Conservation (phyloP, 2,797 vertebrate species). For the Leucoraja ocellata region DNA sequence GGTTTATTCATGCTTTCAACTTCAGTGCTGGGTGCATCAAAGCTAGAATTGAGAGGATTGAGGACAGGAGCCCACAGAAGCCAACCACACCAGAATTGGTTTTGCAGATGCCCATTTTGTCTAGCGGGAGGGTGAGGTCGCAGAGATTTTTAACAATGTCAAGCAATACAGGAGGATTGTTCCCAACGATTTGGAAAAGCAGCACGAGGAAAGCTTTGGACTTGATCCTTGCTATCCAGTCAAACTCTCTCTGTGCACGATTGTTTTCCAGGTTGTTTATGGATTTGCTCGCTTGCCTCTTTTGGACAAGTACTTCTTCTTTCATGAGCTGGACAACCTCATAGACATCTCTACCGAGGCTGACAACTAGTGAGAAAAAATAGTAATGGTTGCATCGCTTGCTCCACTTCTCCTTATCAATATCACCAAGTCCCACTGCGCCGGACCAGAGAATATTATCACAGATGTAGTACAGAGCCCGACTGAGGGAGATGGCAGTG, state of each 20-base stretch:
- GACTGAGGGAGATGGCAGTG: slow-evolving; percentile 71
- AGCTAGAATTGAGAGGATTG: slow-evolving; percentile 74
- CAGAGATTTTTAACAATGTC: slow-evolving; percentile 82
- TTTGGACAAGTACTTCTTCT: slow-evolving; percentile 49
- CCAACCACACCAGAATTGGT: slow-evolving; percentile 74
- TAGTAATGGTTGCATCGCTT: slow-evolving; percentile 69
- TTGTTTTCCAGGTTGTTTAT: slow-evolving; percentile 44
- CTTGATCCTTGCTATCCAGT: slow-evolving; percentile 52
- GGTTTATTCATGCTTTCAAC: slow-evolving; percentile 56
- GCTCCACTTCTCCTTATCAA: slow-evolving; percentile 73
- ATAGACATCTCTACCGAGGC: slow-evolving; percentile 70
- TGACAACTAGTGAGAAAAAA: slow-evolving; percentile 70
- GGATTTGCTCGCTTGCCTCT: slow-evolving; percentile 44
- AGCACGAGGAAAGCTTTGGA: slow-evolving; percentile 63
- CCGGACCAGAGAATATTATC: slow-evolving; percentile 77
- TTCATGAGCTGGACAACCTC: slow-evolving; percentile 64
- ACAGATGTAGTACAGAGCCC: slow-evolving; percentile 77
- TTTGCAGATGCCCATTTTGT: slow-evolving; percentile 72
- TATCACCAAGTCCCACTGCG: slow-evolving; percentile 60
- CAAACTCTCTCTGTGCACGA: slow-evolving; percentile 43
- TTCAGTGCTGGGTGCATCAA: slow-evolving; percentile 68
- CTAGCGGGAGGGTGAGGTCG: slow-evolving; percentile 79
- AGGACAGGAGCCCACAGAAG: slow-evolving; percentile 81
- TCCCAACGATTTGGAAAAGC: slow-evolving; percentile 62
- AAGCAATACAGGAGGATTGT: slow-evolving; percentile 70